These are phyloP conservation scores for Torymus tubicola DNA, from an alignment of 2,888 invertebrate genomes.

Conservation along the genomic window DNA sequence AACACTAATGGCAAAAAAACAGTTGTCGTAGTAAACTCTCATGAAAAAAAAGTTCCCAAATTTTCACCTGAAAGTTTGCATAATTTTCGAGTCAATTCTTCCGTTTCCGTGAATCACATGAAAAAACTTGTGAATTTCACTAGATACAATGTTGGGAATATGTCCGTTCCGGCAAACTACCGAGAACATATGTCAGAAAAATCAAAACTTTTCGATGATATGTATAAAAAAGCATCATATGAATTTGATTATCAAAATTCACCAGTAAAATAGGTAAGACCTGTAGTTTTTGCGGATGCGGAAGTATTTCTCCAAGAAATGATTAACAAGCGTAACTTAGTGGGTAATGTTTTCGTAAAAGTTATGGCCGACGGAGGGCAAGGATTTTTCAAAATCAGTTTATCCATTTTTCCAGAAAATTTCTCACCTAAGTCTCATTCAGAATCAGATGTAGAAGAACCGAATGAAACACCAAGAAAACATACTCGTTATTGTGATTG, in stretches of 20 bases:
- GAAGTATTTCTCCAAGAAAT: conserved; percentile 39
- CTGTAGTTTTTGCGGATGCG: conserved; percentile 35
- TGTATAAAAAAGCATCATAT: conserved; percentile 27
- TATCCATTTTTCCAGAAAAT: conserved; percentile 34
- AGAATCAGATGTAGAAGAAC: conserved; percentile 19
- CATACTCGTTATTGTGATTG: conserved; percentile 32
- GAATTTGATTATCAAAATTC: conserved; percentile 45
- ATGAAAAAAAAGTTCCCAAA: conserved; percentile 3
- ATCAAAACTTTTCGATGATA: conserved; percentile 27
- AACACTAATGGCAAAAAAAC: conserved; percentile 11
- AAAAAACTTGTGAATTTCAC: conserved; percentile 38
- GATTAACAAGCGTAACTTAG: conserved; percentile 27
- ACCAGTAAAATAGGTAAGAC: conserved; percentile 35
- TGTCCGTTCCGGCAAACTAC: conserved; percentile 29
- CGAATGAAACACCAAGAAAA: not conserved
- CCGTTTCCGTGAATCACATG: conserved; percentile 23
- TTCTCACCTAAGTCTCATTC: conserved; percentile 6
- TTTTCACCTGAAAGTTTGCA: conserved; percentile 31
- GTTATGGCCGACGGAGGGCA: conserved; percentile 51
- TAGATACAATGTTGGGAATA: conserved; percentile 35
- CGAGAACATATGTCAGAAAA: conserved; percentile 31
- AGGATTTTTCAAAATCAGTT: conserved; percentile 48
- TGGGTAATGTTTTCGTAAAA: conserved; percentile 31
- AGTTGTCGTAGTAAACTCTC: conserved; percentile 24
- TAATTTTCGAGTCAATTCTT: conserved; percentile 29